These are phyloP conservation scores for rat (Rattus norvegicus) DNA, from an alignment of 2,113 vertebrate genomes.

Conservation along the genomic window GRCr8 NC_086036.1:69887001-69887500, in stretches of 20 bases:
- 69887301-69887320: background rate
- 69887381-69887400: background rate
- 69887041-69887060: background rate
- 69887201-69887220: background rate
- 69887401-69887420: background rate
- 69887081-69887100: background rate
- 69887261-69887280: background rate
- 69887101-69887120: background rate
- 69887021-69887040: background rate
- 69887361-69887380: background rate
- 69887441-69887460: background rate
- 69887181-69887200: background rate
- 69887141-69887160: background rate
- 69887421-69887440: background rate
- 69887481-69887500: background rate
- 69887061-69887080: background rate
- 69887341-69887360: background rate
- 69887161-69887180: background rate
- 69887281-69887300: no score
- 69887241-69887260: background rate
- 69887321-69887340: background rate
- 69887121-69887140: background rate
- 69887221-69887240: background rate
- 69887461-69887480: background rate
- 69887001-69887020: background rate